Conservation (phyloP, 2,888 invertebrate genomes). For the Branchellion lobata region DNA sequence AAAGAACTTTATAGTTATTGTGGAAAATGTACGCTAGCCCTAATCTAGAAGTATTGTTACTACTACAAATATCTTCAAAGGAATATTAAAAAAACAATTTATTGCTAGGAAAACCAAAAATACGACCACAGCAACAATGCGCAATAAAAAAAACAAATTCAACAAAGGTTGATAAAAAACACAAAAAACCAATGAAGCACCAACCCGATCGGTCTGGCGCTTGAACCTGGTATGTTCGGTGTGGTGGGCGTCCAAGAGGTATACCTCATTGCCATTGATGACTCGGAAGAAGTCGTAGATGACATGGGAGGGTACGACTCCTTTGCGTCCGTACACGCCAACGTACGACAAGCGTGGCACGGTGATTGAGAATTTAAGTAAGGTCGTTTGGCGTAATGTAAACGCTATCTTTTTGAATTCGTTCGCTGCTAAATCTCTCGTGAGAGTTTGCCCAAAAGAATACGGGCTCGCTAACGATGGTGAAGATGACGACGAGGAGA, state of each 20-base stretch:
- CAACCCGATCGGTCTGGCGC: neutral
- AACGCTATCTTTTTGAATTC: slow-evolving; percentile 94
- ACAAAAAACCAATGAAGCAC: neutral
- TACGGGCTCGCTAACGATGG: slow-evolving; percentile 60
- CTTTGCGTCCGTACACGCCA: slow-evolving; percentile 83
- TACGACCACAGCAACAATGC: no score
- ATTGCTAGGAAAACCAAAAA: no score
- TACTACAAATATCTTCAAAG: no score
- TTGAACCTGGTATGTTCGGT: neutral
- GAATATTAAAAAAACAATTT: no score
- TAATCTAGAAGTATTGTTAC: no score
- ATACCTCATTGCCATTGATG: slow-evolving; percentile 66
- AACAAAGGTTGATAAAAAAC: no score
- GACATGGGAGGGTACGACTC: slow-evolving; percentile 90
- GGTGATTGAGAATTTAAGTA: slow-evolving; percentile 90
- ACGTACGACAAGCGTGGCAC: slow-evolving; percentile 64
- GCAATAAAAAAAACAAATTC: no score
- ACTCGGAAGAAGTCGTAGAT: slow-evolving; percentile 94
- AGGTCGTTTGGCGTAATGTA: slow-evolving; percentile 87
- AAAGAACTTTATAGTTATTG: no score
- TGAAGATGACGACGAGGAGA: slow-evolving; percentile 16
- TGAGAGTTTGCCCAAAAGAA: slow-evolving; percentile 79
- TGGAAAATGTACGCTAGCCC: no score
- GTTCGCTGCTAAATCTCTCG: slow-evolving; percentile 85
- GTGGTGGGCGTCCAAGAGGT: slow-evolving; percentile 46